Evolutionary conservation across 2,113 vertebrate genomes (phyloP), one percentile per base, ranked within the genome.

Genomic region (Rhinichthys klamathensis): DNA sequence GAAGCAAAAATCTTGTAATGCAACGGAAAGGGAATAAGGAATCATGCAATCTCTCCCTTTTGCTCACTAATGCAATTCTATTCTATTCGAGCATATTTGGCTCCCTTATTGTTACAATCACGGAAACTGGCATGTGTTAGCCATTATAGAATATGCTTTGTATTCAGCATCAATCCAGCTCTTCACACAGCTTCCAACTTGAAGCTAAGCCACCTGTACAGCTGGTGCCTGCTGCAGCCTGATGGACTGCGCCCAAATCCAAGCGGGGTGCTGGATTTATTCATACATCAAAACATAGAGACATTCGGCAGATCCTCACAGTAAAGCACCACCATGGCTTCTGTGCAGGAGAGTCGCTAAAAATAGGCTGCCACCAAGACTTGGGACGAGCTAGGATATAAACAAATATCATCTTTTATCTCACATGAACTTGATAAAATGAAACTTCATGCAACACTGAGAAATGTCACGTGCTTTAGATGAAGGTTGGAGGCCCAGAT

Each of bases 81-180:
- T 74, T 75, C n/a, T 82, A 35, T 83, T 70, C 46, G 35, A 13
- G 56, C 25, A 35, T 44, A 46, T 80, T 84, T 84, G 23, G 60
- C n/a, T 75, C 67, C 21, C 21, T 79, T 65, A 69, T 87, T 75
- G 74, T 21, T 80, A 51, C 61, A 38, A 30, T 73, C 23, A 73
- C 18, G 30, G 54, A 70, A 80, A 61, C 79, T 69, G 56, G n/a
- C 82, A 56, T 38, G 21, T 65, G 44, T 51, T 79, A 76, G 63
- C 78, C 79, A 56, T 80, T 69, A 86, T 75, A 75, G 81, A 86
- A 65, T 82, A 69, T 76, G 49, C 16, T 76, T 86, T 88, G 87
- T 88, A 86, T 85, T 67, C 67, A 81, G 84, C 75, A 86, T 88
- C 84, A 86, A 77, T 82, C 58, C 76, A 84, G 41, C 49, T 65